Percentiles rank a stretch among this genome's conserved stretches.
These are phyloP conservation scores for Cyprinodon variegatus DNA, from an alignment of 2,113 vertebrate species.

Conservation along the genomic window DNA sequence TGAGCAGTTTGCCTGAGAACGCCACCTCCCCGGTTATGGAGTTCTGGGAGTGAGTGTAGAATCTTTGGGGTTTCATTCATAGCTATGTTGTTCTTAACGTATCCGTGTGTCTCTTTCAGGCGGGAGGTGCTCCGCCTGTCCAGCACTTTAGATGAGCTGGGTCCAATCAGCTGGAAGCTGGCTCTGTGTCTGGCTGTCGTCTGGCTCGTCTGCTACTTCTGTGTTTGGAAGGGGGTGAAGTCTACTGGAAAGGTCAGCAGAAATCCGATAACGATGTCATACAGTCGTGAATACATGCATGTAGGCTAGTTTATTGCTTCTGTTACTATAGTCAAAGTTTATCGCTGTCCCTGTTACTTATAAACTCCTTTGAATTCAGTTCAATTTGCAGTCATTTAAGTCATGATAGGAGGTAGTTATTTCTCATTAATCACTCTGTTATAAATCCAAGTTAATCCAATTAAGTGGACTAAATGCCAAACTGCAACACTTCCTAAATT, in stretches of 20 bases:
- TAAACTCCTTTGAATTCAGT: too few species aligned
- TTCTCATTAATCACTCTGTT: too few species aligned
- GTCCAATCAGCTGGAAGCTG: slow-evolving; percentile 80
- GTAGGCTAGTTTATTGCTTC: neutral
- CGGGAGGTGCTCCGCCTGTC: slow-evolving; percentile 84
- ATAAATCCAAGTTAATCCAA: too few species aligned
- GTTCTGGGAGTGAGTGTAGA: slow-evolving; percentile 94
- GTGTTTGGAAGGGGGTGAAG: slow-evolving; percentile 86
- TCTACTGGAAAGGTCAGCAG: slow-evolving; percentile 81
- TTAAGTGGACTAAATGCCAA: too few species aligned
- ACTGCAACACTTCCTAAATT: too few species aligned
- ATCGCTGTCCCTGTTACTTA: too few species aligned
- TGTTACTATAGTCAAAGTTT: too few species aligned
- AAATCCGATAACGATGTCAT: neutral
- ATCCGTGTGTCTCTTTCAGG: slow-evolving; percentile 40
- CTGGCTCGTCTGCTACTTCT: slow-evolving; percentile 86
- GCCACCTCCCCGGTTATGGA: slow-evolving; percentile 87
- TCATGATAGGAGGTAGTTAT: too few species aligned
- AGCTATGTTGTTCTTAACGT: neutral
- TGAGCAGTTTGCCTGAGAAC: slow-evolving; percentile 65
- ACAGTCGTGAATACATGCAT: neutral
- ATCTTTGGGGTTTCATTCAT: neutral
- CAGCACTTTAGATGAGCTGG: slow-evolving; percentile 82
- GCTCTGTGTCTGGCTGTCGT: slow-evolving; percentile 78
- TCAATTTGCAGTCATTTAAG: too few species aligned